phyloP scores from a whole-genome alignment of 2,888 invertebrate species.

The Apamea epomidion region DNA sequence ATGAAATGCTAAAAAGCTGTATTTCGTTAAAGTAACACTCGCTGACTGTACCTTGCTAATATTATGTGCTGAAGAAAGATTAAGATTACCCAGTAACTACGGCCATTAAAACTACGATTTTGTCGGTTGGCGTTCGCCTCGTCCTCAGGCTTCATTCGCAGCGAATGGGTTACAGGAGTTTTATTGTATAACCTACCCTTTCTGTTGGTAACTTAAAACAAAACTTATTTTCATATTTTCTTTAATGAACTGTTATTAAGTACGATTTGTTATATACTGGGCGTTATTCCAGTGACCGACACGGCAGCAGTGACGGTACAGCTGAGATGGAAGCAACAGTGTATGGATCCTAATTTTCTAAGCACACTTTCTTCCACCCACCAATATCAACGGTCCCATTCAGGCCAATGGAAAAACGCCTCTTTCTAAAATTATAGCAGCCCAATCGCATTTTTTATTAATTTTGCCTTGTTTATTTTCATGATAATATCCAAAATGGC shows the following conservation, averaged over 20 bases:
- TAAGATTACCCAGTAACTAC: background rate
- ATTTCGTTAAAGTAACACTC: background rate
- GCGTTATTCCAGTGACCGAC: conserved; percentile 9
- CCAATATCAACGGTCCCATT: background rate
- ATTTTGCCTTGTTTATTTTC: conserved; percentile 55
- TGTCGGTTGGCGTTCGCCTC: background rate
- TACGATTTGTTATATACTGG: conserved; percentile 37
- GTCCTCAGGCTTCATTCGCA: conserved; percentile 4
- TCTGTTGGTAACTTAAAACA: conserved; percentile 58
- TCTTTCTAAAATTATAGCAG: conserved; percentile 48
- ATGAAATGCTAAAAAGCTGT: background rate
- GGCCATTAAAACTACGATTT: background rate
- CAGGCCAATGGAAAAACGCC: conserved; percentile 11
- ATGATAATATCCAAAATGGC: conserved; percentile 71
- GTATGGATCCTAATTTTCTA: background rate
- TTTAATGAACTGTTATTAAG: conserved; percentile 30
- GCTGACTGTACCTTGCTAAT: conserved; percentile 18
- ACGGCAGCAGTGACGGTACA: background rate
- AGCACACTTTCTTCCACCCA: conserved; percentile 13
- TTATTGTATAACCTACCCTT: background rate
- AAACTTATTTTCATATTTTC: conserved; percentile 12
- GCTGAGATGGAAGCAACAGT: background rate
- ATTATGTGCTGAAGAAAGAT: conserved; percentile 5
- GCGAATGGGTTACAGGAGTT: background rate
- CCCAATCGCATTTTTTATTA: conserved; percentile 37